Evolutionary conservation across 1,140 invertebrate species (phyloP).

Genomic region (Drosophila auraria): DNA sequence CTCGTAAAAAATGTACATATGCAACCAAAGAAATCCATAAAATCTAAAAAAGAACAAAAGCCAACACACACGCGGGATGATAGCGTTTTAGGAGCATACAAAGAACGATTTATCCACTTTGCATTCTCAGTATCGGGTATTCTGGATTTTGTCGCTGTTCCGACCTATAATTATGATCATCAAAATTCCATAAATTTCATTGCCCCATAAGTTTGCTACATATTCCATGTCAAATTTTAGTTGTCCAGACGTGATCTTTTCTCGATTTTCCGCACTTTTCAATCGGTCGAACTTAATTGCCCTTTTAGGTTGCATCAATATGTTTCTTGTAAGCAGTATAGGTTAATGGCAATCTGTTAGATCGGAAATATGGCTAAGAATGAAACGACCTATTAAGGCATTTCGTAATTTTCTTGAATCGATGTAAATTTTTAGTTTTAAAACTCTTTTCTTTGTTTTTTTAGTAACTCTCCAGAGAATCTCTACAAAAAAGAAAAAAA

Average conservation of each 20-base stretch:
- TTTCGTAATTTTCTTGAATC: background rate
- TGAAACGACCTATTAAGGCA: background rate
- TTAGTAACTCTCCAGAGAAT: too few relatives aligned
- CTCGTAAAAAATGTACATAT: conserved; percentile 45
- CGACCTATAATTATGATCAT: conserved; percentile 18
- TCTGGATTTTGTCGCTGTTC: background rate
- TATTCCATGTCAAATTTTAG: conserved; percentile 21
- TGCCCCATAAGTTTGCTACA: conserved; percentile 23
- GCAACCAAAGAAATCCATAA: conserved; percentile 15
- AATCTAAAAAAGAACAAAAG: conserved; percentile 16
- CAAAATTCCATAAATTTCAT: conserved; percentile 63
- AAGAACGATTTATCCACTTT: conserved; percentile 10
- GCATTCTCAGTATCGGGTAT: background rate
- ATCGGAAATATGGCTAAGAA: background rate
- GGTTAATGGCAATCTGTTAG: conserved; percentile 1
- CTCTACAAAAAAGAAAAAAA: too few relatives aligned
- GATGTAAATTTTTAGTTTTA: background rate
- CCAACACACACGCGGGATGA: conserved; percentile 1
- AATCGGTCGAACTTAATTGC: conserved; percentile 5
- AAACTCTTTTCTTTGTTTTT: too few relatives aligned
- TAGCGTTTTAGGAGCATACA: background rate
- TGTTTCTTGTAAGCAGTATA: background rate
- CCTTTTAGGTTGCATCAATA: background rate
- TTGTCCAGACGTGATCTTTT: conserved; percentile 28
- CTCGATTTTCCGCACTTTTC: conserved; percentile 8